phyloP scores from a whole-genome alignment of 2,113 vertebrate species.

The Orthonyx spaldingii region DNA sequence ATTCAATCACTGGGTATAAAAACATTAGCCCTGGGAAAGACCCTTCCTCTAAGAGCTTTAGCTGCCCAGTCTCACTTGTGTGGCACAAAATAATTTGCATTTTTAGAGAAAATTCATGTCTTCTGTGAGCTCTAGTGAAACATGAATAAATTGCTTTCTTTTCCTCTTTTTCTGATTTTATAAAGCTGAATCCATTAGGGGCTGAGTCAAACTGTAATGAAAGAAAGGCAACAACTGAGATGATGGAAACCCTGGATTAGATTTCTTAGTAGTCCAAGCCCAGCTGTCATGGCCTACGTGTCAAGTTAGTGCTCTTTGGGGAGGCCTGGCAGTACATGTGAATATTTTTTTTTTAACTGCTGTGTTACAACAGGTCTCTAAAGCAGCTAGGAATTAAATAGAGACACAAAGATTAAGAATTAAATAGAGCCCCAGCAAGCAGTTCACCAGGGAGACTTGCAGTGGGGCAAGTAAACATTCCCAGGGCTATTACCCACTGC shows the following conservation, averaged over 20 bases:
- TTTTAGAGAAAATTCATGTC: constrained; percentile 79
- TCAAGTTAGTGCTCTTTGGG: constrained; percentile 83
- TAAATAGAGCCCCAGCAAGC: constrained; percentile 14
- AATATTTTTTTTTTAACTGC: constrained; percentile 73
- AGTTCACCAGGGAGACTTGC: not conserved
- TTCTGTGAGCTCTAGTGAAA: constrained; percentile 68
- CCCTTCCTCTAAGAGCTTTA: constrained; percentile 69
- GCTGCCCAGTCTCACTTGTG: constrained; percentile 59
- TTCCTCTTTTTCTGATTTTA: constrained; percentile 68
- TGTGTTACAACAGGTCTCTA: constrained; percentile 55
- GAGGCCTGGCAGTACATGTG: constrained; percentile 73
- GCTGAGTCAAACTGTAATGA: constrained; percentile 67
- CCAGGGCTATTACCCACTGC: not conserved
- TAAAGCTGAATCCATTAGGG: constrained; percentile 73
- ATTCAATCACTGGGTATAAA: constrained; percentile 71
- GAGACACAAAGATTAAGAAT: constrained; percentile 52
- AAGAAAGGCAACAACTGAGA: constrained; percentile 66
- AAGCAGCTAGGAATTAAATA: constrained; percentile 65
- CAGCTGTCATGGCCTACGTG: constrained; percentile 58
- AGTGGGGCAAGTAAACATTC: not conserved
- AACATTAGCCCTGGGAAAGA: constrained; percentile 76
- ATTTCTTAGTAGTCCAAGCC: constrained; percentile 57
- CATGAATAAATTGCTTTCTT: constrained; percentile 78
- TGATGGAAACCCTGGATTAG: constrained; percentile 65
- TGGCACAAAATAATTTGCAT: constrained; percentile 76